Base-by-base conservation (phyloP, 2,797 vertebrate species). In the Sorex maritimensis region DNA sequence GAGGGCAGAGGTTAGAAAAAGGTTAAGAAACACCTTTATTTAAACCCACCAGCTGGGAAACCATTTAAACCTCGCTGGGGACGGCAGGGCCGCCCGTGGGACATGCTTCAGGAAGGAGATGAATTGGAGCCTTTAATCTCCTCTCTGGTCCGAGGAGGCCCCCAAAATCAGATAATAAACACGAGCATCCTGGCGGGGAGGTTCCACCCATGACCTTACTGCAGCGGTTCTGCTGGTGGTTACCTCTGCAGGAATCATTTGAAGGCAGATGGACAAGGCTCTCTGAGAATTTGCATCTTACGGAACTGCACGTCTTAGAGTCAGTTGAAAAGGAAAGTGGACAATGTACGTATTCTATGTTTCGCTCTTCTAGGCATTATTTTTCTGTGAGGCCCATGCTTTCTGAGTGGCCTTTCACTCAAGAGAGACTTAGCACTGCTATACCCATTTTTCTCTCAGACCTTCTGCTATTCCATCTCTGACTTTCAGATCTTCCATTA, bases 1-100 rank as follows among this genome's bases (percentile, higher is more conserved):
- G 92, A 86, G 82, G 86, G 19, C 88, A 96, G 79, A 93, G 85
- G 90, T 94, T 95, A 93, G n/a, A 44, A 92, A 96, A 94, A 94
- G 88, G 19, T 88, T 79, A 73, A 95, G 88, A 88, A 88, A 92
- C 41, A 90, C 72, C 72, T 71, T 77, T 73, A 44, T 74, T 34
- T 34, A 96, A 92, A 65, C 26, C 34, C 52, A 75, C 61, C 81
- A 80, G 67, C 84, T 86, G 85, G 58, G 74, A 78, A 85, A 91
- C 55, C 72, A 79, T 68, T 92, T 84, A 89, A 81, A 88, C 65
- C 52, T 81, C 46, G 49, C 85, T 6, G 78, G 68, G 71, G 93
- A 91, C 74, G 38, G 67, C 24, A 68, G n/a, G 69, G 24, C 90
- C 61, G 82, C 75, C 85, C 28, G 9, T 11, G 77, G 73, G 79